These are phyloP conservation scores for Leptopilina clavipes DNA, from an alignment of 1,140 invertebrate species.

Conservation along the genomic window DNA sequence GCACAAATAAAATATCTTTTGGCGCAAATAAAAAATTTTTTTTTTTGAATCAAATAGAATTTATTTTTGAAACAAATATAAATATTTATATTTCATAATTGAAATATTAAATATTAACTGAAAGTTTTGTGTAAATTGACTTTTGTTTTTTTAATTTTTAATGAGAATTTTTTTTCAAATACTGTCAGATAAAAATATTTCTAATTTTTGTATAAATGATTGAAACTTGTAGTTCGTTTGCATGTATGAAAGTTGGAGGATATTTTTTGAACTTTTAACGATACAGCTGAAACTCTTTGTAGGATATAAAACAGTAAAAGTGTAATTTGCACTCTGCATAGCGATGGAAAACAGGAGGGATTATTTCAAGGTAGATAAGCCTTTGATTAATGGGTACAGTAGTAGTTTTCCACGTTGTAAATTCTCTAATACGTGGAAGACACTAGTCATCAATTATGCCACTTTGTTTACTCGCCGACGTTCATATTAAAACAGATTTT, in stretches of 20 bases:
- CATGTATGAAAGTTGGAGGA: neutral
- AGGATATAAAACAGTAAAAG: slow-evolving; percentile 33
- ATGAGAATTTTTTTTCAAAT: no score
- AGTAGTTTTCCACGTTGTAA: slow-evolving; percentile 36
- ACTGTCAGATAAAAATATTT: no score
- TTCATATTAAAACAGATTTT: slow-evolving; percentile 20
- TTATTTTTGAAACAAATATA: no score
- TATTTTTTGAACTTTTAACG: neutral
- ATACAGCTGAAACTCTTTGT: slow-evolving; percentile 2
- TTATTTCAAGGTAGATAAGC: slow-evolving; percentile 40
- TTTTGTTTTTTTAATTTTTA: no score
- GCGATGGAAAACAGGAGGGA: slow-evolving; percentile 34
- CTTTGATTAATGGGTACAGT: slow-evolving; percentile 48
- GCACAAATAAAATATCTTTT: no score
- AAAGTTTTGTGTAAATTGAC: no score
- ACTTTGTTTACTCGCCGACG: slow-evolving; percentile 11
- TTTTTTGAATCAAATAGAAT: no score
- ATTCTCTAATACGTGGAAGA: slow-evolving; percentile 36
- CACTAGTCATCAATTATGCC: slow-evolving; percentile 8
- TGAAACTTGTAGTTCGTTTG: neutral
- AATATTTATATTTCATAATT: no score
- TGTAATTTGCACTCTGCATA: slow-evolving; percentile 38
- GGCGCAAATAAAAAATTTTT: no score
- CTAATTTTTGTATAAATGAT: no score
- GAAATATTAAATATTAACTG: no score